Evolutionary conservation across 1,140 invertebrate genomes (phyloP), one percentile per base, ranked within the genome.

Genomic region (Drosophila subpulchrella): DNA sequence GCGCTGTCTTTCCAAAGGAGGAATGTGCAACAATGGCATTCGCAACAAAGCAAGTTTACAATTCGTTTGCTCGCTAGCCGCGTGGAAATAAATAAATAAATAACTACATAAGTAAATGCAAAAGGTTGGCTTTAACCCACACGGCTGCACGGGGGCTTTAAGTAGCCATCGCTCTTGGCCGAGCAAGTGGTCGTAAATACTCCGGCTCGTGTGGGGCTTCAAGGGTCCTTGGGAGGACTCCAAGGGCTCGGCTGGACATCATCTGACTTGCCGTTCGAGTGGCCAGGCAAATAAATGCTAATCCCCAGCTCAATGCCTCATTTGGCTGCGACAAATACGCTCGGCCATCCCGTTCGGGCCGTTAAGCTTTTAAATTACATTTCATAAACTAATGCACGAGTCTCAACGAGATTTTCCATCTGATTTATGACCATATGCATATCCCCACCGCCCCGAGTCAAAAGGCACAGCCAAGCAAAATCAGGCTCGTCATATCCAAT

Each of bases 401-500:
- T 13, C 10, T 50, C n/a, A 61, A 38, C 12, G 27, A 38, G 47
- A 68, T 65, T 68, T 42, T 8, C 38, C 59, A 13, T 66, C 53
- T 66, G 47, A 68, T 54, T 30, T 68, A 54, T 24, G 61, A 38
- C 20, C 27, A 5, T 27, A 27, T 32, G 63, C 34, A 65, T 68
- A 42, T 38, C 50, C 32, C 50, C 54, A 53, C 20, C 20, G 36
- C 60, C 50, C 24, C 3, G 27, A 44, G 65, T 15, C 53, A 59
- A 60, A 66, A 20, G 7, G 32, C 48, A 51, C 32, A 53, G 51
- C 20, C 34, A 44, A 34, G 70, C 54, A 65, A 67, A 75, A 88
- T 88, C 75, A 78, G 65, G 48, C 60, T 72, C 38, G 79, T 88
- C 82, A 66, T 55, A 79, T 81, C 79, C 83, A 86, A 86, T 86